Percentiles rank a stretch among this genome's conserved stretches.
phyloP scores from a whole-genome alignment of 2,888 invertebrate species.

The Chrysolina oricalcia region DNA sequence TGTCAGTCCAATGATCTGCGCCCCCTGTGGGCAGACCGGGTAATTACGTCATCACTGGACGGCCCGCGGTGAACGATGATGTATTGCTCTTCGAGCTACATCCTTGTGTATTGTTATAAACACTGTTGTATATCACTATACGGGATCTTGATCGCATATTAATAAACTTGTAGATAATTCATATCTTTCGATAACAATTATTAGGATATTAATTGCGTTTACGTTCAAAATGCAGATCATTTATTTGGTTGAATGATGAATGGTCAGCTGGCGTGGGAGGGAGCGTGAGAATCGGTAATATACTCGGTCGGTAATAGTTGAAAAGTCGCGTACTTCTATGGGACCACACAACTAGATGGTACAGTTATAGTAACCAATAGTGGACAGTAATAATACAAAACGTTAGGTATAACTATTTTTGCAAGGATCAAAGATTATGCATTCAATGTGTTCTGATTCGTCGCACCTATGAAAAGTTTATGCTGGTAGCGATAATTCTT shows the following conservation, averaged over 20 bases:
- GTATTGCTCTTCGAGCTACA: constrained; percentile 47
- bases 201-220: constrained; percentile 38
- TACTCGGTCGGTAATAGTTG: constrained; percentile 2
- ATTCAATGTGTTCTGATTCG: neutral
- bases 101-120: constrained; percentile 66
- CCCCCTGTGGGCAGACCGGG: constrained; percentile 66
- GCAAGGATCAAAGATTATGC: neutral
- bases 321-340: constrained; percentile 4
- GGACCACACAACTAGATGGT: constrained; percentile 14
- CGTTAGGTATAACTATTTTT: neutral
- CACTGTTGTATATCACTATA: constrained; percentile 67
- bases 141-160: constrained; percentile 51
- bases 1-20: constrained; percentile 67
- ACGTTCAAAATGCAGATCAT: constrained; percentile 13
- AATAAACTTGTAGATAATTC: constrained; percentile 60
- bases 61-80: constrained; percentile 56
- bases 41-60: constrained; percentile 69
- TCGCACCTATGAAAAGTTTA: neutral
- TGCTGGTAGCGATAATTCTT: neutral
- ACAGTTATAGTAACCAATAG: neutral
- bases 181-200: constrained; percentile 43
- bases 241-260: constrained; percentile 13
- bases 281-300: constrained; percentile 19
- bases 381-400: neutral
- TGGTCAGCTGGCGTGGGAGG: neutral